These are phyloP conservation scores for Cryptophagus acutangulus DNA, from an alignment of 2,888 invertebrate genomes.

Conservation along the genomic window DNA sequence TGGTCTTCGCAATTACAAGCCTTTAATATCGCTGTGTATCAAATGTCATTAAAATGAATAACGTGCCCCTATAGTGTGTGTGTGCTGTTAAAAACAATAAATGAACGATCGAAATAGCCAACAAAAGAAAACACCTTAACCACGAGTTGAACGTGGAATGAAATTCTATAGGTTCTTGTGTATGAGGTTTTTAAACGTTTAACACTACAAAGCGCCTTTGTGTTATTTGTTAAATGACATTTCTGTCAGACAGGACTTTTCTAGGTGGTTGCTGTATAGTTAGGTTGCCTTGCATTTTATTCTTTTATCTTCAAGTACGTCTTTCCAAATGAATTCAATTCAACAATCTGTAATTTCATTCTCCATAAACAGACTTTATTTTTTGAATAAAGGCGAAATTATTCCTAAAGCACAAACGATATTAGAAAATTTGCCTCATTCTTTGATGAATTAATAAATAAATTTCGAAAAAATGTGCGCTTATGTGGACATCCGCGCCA, in stretches of 20 bases:
- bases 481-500: no score
- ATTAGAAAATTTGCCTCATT: no score
- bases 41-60: slow-evolving; percentile 3
- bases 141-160: slow-evolving; percentile 25
- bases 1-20: no score
- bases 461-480: no score
- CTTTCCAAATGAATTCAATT: neutral
- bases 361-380: no score
- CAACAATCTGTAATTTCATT: slow-evolving; percentile 7
- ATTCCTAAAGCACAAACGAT: no score
- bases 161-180: slow-evolving; percentile 32
- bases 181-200: slow-evolving; percentile 29
- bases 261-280: slow-evolving; percentile 8
- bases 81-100: neutral
- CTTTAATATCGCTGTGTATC: slow-evolving; percentile 11
- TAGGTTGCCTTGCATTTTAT: slow-evolving; percentile 2
- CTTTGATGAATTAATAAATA: no score
- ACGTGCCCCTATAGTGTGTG: slow-evolving; percentile 1
- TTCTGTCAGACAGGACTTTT: slow-evolving; percentile 20
- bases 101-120: slow-evolving; percentile 5
- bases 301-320: slow-evolving; percentile 5
- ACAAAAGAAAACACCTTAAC: slow-evolving; percentile 29
- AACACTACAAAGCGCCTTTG: slow-evolving; percentile 33
- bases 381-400: no score
- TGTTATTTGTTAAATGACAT: slow-evolving; percentile 28